Evolutionary conservation across 2,113 vertebrate species (phyloP).

Genomic region (Lates calcarifer): DNA sequence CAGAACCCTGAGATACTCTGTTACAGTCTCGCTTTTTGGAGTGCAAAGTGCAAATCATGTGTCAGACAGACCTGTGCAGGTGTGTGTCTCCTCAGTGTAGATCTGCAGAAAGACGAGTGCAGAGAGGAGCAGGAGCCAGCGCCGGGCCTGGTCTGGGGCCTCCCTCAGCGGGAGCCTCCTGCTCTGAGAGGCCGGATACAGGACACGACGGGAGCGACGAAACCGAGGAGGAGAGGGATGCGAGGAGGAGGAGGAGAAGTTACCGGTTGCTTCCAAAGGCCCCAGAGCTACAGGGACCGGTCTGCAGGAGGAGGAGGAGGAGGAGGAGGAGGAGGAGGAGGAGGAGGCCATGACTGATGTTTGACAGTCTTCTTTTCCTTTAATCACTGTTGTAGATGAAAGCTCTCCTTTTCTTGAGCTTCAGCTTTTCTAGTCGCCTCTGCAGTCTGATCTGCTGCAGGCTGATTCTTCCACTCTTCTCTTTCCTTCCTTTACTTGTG

Average conservation of each 20-base stretch:
- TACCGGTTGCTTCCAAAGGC: conserved; percentile 25
- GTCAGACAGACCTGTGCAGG: conserved; percentile 59
- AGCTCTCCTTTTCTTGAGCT: too few relatives aligned
- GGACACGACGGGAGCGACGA: conserved; percentile 68
- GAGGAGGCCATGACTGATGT: background rate
- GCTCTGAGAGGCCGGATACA: conserved; percentile 77
- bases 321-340: conserved; percentile 22
- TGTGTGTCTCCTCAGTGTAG: conserved; percentile 77
- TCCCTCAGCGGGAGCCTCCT: conserved; percentile 60
- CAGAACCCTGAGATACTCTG: too few relatives aligned
- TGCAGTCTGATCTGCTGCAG: background rate
- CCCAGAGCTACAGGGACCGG: conserved; percentile 19
- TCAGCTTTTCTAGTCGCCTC: too few relatives aligned
- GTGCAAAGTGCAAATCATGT: too few relatives aligned
- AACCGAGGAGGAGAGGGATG: conserved; percentile 27
- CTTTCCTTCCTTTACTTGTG: background rate
- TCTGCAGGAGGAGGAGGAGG: conserved; percentile 27
- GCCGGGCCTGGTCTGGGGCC: conserved; percentile 64
- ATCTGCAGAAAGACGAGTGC: conserved; percentile 82
- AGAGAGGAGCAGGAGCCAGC: conserved; percentile 80
- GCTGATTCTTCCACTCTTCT: background rate
- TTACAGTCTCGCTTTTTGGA: too few relatives aligned
- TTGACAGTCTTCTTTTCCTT: conserved; percentile 15
- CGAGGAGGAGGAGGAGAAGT: background rate
- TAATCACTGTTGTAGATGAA: too few relatives aligned